Conservation (phyloP, 2,113 vertebrate species). For the Andinoacara biseriatus region DNA sequence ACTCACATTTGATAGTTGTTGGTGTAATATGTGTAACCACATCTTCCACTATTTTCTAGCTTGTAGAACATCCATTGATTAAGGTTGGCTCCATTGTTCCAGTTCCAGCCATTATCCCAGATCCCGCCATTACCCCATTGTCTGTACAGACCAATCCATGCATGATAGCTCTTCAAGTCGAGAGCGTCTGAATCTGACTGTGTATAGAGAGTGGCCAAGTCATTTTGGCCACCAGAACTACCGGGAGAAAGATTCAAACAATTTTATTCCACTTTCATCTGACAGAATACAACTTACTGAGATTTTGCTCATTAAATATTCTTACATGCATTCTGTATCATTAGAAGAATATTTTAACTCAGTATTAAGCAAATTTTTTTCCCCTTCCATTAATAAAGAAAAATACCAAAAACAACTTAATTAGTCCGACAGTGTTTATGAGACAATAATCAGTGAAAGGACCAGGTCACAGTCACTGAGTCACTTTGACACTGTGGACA, state of each 20-base stretch:
- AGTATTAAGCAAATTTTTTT: too few species aligned
- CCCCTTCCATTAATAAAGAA: too few species aligned
- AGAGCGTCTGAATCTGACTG: neutral
- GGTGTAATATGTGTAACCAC: neutral
- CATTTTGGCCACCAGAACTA: neutral
- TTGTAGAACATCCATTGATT: neutral
- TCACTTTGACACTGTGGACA: too few species aligned
- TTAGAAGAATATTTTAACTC: too few species aligned
- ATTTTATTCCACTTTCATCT: neutral
- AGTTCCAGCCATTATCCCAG: neutral
- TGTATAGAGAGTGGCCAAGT: neutral
- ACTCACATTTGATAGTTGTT: neutral
- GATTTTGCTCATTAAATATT: neutral
- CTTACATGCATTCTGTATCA: too few species aligned
- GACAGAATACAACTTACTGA: neutral
- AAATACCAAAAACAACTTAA: too few species aligned
- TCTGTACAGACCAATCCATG: neutral
- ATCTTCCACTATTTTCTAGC: neutral
- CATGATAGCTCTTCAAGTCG: neutral
- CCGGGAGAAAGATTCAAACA: neutral
- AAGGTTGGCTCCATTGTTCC: neutral
- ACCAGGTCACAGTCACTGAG: too few species aligned
- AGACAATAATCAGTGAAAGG: too few species aligned
- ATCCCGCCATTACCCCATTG: too few species aligned
- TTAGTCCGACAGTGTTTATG: too few species aligned